These are phyloP conservation scores for Calycopis cecrops DNA, from an alignment of 1,140 invertebrate genomes.

Conservation along the genomic window DNA sequence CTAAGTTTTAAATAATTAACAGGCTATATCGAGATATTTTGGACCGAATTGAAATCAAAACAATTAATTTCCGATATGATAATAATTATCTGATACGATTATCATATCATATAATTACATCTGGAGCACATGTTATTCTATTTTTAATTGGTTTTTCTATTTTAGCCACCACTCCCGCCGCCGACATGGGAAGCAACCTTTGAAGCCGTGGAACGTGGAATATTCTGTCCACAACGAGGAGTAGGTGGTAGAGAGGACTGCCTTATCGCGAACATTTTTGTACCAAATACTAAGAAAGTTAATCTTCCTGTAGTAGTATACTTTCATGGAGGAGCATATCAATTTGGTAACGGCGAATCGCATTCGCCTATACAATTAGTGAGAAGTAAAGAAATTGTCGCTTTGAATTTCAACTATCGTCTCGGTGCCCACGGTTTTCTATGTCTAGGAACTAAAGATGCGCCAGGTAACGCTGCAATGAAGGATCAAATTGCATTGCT, in stretches of 20 bases:
- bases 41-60: no score
- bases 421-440: conserved; percentile 40
- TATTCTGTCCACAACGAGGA: conserved; percentile 31
- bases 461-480: conserved; percentile 42
- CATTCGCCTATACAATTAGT: conserved; percentile 24
- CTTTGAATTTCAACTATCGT: conserved; percentile 41
- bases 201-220: conserved; percentile 30
- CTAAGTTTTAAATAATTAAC: no score
- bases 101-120: no score
- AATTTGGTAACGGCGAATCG: conserved; percentile 26
- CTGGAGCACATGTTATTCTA: no score
- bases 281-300: conserved; percentile 20
- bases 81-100: no score
- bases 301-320: conserved; percentile 31
- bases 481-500: conserved; percentile 42
- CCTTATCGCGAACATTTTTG: conserved; percentile 25
- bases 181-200: conserved; percentile 32
- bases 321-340: conserved; percentile 39
- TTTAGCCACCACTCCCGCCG: conserved; percentile 34
- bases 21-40: no score
- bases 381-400: conserved; percentile 26
- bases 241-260: conserved; percentile 20
- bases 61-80: no score
- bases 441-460: conserved; percentile 36
- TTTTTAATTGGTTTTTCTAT: no score